Evolutionary conservation across 2,113 vertebrate genomes (phyloP), one percentile per base, ranked within the genome.

Genomic region (Poeciliopsis retropinna): DNA sequence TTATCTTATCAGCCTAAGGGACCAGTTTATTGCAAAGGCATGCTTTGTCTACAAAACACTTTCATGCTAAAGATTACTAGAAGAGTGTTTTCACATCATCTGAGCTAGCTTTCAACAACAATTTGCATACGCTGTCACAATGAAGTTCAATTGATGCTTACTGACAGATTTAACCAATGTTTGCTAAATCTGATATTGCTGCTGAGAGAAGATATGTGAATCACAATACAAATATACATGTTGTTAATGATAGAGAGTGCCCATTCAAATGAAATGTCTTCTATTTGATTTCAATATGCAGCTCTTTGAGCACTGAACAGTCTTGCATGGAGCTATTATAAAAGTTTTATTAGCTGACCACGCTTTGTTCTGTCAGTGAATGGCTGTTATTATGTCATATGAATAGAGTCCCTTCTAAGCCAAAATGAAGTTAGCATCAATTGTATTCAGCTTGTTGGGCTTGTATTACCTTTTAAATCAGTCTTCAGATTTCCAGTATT

Each of bases 281-380:
- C 68, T 70, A 88, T 85, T 87, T 87, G 64, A 87, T 90, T 89
- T 87, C 73, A 79, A 82, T 86, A 80, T 73, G 69, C 4, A 1
- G 27, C 41, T 87, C 57, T 19, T 47, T 80, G 57, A 72, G 72
- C 81, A 63, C 80, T 79, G 64, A 80, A 79, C 70, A 88, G 77
- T 86, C 67, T 79, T 67, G 47, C 67, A 74, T 84, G 80, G 72
- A 11, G 78, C 81, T 74, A 68, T 76, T 86, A 87, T 83, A 78
- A 88, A 73, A 87, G 86, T 91, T 88, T 91, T 88, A 88, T 90
- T 86, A 88, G 79, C 83, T 78, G 78, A 60, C 63, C 11, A 30
- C 41, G 73, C 84, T 88, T 87, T 91, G 84, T 88, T 83, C 79
- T 71, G 72, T 32, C 68, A 67, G 15, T 87, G 79, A 90, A 89